phyloP scores from a whole-genome alignment of 2,797 vertebrate genomes.

The Ataeniobius toweri region DNA sequence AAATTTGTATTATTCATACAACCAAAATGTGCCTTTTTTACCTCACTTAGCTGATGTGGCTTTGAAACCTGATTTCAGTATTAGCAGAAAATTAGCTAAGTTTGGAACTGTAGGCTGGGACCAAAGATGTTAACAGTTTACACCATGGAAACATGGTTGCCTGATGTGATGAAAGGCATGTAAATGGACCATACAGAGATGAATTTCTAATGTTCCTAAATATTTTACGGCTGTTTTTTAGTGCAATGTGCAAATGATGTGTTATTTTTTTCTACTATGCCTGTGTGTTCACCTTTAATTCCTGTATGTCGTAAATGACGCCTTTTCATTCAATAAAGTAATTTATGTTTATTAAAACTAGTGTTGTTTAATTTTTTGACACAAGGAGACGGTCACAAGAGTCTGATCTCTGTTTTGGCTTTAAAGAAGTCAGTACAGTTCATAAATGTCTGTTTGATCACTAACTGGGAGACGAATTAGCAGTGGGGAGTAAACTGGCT shows the following conservation, averaged over 20 bases:
- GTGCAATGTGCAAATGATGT: slow-evolving; percentile 77
- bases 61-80: slow-evolving; percentile 68
- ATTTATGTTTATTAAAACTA: slow-evolving; percentile 82
- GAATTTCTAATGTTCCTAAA: slow-evolving; percentile 63
- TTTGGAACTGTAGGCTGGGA: slow-evolving; percentile 66
- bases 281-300: slow-evolving; percentile 74
- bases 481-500: slow-evolving; percentile 22
- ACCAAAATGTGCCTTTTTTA: slow-evolving; percentile 69
- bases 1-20: slow-evolving; percentile 61
- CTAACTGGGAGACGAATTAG: slow-evolving; percentile 53
- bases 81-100: slow-evolving; percentile 61
- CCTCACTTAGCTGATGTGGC: slow-evolving; percentile 67
- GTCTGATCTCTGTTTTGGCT: slow-evolving; percentile 6
- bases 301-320: slow-evolving; percentile 62
- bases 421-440: slow-evolving; percentile 4
- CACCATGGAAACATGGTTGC: slow-evolving; percentile 57
- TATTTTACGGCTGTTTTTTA: slow-evolving; percentile 68
- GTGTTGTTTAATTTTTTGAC: slow-evolving; percentile 8
- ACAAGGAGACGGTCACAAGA: neutral
- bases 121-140: slow-evolving; percentile 75
- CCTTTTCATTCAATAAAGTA: slow-evolving; percentile 83
- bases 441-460: slow-evolving; percentile 53
- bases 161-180: slow-evolving; percentile 55
- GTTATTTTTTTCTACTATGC: slow-evolving; percentile 74
- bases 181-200: slow-evolving; percentile 58